Conservation (phyloP, 2,888 invertebrate species). For the Eupithecia dodoneata region DNA sequence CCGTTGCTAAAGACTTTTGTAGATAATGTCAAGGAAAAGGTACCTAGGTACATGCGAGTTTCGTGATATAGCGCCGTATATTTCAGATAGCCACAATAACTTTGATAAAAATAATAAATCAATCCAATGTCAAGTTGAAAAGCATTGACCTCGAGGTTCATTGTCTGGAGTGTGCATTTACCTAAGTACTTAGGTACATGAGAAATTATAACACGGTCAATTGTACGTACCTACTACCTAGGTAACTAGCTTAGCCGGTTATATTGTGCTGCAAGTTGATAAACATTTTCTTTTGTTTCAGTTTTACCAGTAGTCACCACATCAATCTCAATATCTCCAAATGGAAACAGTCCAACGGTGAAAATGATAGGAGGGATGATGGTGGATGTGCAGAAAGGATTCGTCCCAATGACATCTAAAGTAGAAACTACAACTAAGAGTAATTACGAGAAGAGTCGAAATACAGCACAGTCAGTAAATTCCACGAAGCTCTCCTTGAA, state of each 20-base stretch:
- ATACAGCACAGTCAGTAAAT: slow-evolving; percentile 49
- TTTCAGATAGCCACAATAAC: slow-evolving; percentile 3
- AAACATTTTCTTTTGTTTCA: slow-evolving; percentile 64
- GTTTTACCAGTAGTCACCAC: slow-evolving; percentile 66
- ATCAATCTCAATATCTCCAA: slow-evolving; percentile 77
- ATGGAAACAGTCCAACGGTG: slow-evolving; percentile 79
- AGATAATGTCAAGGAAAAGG: neutral
- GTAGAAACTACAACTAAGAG: slow-evolving; percentile 49
- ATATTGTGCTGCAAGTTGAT: slow-evolving; percentile 9
- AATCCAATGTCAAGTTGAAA: slow-evolving; percentile 62
- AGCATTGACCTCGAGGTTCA: slow-evolving; percentile 53
- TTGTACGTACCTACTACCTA: slow-evolving; percentile 3
- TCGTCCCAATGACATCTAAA: slow-evolving; percentile 58
- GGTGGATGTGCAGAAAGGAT: slow-evolving; percentile 66
- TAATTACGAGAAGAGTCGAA: slow-evolving; percentile 55
- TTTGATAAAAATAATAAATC: slow-evolving; percentile 37
- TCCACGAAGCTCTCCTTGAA: slow-evolving; percentile 77
- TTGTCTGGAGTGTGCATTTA: slow-evolving; percentile 50
- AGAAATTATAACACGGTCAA: slow-evolving; percentile 49
- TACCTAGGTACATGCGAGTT: neutral
- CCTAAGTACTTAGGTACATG: slow-evolving; percentile 34
- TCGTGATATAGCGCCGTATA: neutral
- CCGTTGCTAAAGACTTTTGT: neutral
- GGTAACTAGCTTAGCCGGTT: neutral
- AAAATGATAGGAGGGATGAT: slow-evolving; percentile 75